A percentile compares a stretch with the other conserved stretches of the same genome.
These are phyloP conservation scores for Albula goreensis DNA, from an alignment of 2,113 vertebrate genomes.

Conservation along the genomic window DNA sequence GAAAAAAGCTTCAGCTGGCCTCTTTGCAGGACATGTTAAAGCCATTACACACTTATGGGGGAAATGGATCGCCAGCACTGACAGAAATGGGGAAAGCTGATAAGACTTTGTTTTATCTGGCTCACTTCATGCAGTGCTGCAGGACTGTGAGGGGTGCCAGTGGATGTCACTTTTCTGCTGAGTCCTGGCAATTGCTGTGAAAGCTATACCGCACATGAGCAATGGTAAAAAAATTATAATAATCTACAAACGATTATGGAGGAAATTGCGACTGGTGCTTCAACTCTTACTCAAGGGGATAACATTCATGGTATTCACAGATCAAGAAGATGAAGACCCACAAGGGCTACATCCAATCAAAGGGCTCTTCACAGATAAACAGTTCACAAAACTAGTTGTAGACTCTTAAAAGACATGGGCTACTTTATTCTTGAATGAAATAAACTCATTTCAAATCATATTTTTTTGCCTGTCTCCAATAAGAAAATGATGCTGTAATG, in stretches of 20 bases:
- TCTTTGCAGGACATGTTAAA: not conserved
- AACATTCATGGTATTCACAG: not conserved
- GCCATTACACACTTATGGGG: not conserved
- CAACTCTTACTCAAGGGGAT: not conserved
- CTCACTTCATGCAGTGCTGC: too few relatives aligned
- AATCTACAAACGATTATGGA: not conserved
- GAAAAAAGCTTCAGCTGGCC: not conserved
- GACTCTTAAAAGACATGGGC: too few relatives aligned
- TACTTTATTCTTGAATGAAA: too few relatives aligned
- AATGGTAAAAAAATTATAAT: not conserved
- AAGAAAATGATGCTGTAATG: too few relatives aligned
- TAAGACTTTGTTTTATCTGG: too few relatives aligned
- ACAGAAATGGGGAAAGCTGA: not conserved
- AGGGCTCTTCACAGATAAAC: too few relatives aligned
- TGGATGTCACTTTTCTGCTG: not conserved
- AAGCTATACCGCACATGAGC: not conserved
- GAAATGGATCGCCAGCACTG: not conserved
- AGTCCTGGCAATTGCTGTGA: not conserved
- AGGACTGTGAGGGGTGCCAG: too few relatives aligned
- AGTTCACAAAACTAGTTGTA: too few relatives aligned
- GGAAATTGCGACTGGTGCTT: not conserved
- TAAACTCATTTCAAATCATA: too few relatives aligned
- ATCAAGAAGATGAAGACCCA: not conserved
- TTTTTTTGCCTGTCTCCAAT: too few relatives aligned
- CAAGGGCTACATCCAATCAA: too few relatives aligned